Evolutionary conservation across 2,113 vertebrate species (phyloP).

Genomic region (Austrofundulus limnaeus): DNA sequence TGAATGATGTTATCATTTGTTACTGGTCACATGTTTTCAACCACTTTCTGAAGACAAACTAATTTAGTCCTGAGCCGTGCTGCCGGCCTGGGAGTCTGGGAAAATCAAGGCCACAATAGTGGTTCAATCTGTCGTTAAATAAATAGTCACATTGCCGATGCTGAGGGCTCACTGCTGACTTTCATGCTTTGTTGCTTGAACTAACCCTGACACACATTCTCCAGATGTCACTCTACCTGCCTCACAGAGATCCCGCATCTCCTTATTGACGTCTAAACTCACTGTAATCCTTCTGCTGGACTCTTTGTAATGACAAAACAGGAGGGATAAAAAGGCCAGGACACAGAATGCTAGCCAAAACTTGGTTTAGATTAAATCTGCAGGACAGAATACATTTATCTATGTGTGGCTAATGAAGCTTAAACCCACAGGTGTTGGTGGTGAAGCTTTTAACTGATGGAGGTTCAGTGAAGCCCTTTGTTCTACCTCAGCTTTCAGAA

Average conservation of each 20-base stretch:
- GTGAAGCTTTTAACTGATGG: constrained; percentile 10
- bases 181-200: constrained; percentile 23
- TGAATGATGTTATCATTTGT: too few relatives aligned
- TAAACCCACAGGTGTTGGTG: constrained; percentile 17
- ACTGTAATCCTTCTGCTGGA: constrained; percentile 15
- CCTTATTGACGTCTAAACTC: constrained; percentile 22
- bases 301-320: constrained; percentile 10
- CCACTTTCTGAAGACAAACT: too few relatives aligned
- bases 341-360: not conserved
- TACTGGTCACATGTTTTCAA: too few relatives aligned
- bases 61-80: not conserved
- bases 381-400: constrained; percentile 13
- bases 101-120: not conserved
- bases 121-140: constrained; percentile 1
- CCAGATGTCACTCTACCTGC: constrained; percentile 9
- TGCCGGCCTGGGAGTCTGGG: not conserved
- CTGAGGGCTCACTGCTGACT: constrained; percentile 26
- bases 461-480: not conserved
- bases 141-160: not conserved
- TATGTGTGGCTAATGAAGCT: constrained; percentile 25
- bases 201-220: constrained; percentile 19
- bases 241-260: not conserved
- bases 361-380: constrained; percentile 21
- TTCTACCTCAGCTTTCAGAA: constrained; percentile 3
- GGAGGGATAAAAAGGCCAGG: constrained; percentile 34